These are phyloP conservation scores for Sebastes paucispinis DNA, from an alignment of 2,797 vertebrate species.

Conservation along the genomic window DNA sequence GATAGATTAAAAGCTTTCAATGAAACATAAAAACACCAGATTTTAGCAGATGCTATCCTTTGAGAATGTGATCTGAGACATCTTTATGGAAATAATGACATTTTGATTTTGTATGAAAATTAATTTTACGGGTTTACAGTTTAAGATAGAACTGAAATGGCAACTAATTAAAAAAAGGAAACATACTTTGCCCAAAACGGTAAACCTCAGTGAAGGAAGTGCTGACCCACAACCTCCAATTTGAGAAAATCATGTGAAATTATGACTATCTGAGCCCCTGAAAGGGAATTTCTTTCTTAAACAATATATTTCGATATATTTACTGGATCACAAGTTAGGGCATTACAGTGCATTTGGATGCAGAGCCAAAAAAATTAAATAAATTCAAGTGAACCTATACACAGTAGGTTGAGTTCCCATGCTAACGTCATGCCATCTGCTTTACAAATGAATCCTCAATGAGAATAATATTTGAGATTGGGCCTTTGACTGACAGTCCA, in stretches of 20 bases:
- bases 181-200: not conserved
- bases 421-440: constrained; percentile 51
- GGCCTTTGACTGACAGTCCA: constrained; percentile 60
- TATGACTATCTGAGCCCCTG: not conserved
- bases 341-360: not conserved
- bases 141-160: not conserved
- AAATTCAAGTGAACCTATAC: not conserved
- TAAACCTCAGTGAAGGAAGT: not conserved
- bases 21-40: not conserved
- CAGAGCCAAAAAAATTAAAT: not conserved
- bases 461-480: constrained; percentile 36
- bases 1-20: not conserved
- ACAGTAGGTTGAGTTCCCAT: not conserved
- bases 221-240: not conserved
- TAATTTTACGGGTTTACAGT: not conserved
- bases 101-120: not conserved
- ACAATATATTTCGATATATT: not conserved
- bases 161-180: not conserved
- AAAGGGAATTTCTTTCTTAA: not conserved
- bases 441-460: constrained; percentile 64
- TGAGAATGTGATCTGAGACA: not conserved
- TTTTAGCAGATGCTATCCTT: not conserved
- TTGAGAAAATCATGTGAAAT: not conserved
- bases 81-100: not conserved
- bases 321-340: not conserved